Percentiles rank a stretch among this genome's conserved stretches.
Conservation (phyloP, 2,797 vertebrate species). For the Zalophus californianus region DNA sequence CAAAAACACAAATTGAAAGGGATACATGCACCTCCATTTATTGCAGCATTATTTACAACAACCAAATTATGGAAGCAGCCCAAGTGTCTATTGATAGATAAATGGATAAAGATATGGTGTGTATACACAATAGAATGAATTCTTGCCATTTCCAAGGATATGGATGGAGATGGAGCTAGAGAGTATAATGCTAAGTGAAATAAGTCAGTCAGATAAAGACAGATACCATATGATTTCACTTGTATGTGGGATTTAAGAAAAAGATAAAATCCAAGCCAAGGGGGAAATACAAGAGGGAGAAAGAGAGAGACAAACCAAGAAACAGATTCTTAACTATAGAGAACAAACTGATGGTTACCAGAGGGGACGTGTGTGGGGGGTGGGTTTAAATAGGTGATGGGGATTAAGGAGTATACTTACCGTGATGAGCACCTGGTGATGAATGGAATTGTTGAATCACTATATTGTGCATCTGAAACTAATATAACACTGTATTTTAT, state of each 20-base stretch:
- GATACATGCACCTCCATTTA: not conserved
- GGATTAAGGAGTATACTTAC: not conserved
- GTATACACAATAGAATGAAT: not conserved
- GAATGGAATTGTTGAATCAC: not conserved
- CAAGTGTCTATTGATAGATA: not conserved
- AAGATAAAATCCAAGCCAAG: not conserved
- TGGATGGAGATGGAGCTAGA: not conserved
- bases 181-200: not conserved
- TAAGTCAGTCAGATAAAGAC: not conserved
- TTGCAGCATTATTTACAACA: not conserved
- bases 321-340: not conserved
- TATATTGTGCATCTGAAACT: not conserved
- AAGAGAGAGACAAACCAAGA: not conserved
- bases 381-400: not conserved
- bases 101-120: not conserved
- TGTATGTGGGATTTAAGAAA: not conserved
- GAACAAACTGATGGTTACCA: not conserved
- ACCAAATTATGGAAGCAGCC: not conserved
- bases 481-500: not conserved
- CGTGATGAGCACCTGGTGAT: not conserved
- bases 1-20: not conserved
- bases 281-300: not conserved
- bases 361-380: not conserved
- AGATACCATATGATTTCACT: not conserved
- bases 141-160: not conserved